Evolutionary conservation across 2,113 vertebrate genomes (phyloP).

Genomic region (Psettodes erumei): DNA sequence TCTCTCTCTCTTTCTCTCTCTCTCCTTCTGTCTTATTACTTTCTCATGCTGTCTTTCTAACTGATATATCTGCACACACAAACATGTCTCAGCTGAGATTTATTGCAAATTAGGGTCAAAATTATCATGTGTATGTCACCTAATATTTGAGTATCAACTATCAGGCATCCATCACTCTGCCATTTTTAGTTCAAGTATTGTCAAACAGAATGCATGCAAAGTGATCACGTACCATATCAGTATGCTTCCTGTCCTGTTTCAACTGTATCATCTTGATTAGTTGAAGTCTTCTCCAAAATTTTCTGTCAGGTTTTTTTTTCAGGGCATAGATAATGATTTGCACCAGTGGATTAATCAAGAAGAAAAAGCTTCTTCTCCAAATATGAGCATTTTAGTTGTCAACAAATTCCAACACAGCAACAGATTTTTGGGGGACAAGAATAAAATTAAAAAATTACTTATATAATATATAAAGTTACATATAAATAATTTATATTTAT

Average conservation of each 20-base stretch:
- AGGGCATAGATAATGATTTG: no score
- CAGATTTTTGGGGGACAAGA: neutral
- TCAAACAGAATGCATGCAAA: neutral
- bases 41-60: conserved; percentile 17
- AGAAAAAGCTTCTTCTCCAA: neutral
- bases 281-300: neutral
- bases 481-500: no score
- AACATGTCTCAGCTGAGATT: neutral
- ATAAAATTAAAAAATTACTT: no score
- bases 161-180: neutral
- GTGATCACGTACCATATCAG: neutral
- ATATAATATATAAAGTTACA: no score
- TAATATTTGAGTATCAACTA: neutral
- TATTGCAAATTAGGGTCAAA: no score
- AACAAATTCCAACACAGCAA: neutral
- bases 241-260: neutral
- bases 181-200: neutral
- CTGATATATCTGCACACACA: conserved; percentile 11
- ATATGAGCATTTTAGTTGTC: neutral
- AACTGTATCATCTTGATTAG: neutral
- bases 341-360: no score
- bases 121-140: no score
- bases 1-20: neutral
- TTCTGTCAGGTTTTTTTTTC: no score
- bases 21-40: conserved; percentile 23